Percentiles rank a stretch among this genome's conserved stretches.
Evolutionary conservation across 1,140 invertebrate species (phyloP).

Genomic region (Caerostris darwini): DNA sequence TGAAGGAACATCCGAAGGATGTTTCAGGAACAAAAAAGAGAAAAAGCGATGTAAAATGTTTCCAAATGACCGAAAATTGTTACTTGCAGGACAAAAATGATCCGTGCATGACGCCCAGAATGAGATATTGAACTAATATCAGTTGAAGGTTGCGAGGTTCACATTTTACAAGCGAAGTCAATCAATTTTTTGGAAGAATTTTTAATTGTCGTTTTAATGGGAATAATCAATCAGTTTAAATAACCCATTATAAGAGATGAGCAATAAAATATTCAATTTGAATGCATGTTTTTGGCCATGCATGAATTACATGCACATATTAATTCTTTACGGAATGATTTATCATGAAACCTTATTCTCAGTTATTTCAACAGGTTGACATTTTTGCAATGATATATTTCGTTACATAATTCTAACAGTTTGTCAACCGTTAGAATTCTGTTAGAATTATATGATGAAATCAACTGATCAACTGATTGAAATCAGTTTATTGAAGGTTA

Average conservation of each 20-base stretch:
- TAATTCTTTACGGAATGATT: neutral
- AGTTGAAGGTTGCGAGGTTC: slow-evolving; percentile 13
- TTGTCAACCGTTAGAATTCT: neutral
- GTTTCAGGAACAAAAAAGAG: slow-evolving; percentile 49
- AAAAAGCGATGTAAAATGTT: slow-evolving; percentile 64
- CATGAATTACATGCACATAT: neutral
- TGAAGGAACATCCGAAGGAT: slow-evolving; percentile 65
- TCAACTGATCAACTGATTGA: too few relatives aligned
- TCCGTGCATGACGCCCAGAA: slow-evolving; percentile 26
- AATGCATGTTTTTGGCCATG: neutral
- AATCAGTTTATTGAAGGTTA: too few relatives aligned
- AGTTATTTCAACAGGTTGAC: neutral
- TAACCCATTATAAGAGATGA: neutral
- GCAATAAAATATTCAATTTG: neutral
- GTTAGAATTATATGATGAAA: too few relatives aligned
- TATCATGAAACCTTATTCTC: neutral
- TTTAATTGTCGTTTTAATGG: neutral
- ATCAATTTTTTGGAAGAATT: neutral
- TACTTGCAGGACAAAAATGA: slow-evolving; percentile 51
- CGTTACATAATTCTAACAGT: neutral
- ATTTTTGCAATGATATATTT: neutral
- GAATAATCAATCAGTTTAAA: neutral
- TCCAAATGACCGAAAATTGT: slow-evolving; percentile 69
- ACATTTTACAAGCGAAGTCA: neutral
- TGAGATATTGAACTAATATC: slow-evolving; percentile 14